Base-by-base conservation (phyloP, 2,888 invertebrate species). In the Eupithecia subumbrata region DNA sequence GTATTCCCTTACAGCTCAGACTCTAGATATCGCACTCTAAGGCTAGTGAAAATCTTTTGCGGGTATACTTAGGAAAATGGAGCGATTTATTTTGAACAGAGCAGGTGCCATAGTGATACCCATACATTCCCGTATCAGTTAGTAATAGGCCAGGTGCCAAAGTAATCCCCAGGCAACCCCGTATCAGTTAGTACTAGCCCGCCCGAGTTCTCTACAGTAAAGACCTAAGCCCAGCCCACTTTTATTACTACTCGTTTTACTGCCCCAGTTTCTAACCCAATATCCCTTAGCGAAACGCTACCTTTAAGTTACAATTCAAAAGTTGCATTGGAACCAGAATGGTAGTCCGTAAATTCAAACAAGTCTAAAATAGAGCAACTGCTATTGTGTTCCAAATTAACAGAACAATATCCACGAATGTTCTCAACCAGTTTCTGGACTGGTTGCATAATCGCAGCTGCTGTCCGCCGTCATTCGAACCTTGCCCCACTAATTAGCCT, bases 401-500 rank as follows among this genome's bases (percentile, higher is more conserved):
- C 71, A 67, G 74, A 78, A 75, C 79, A 76, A 75, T 76, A 75
- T 75, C 48, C 52, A 73, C 76, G 71, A 77, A 79, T 75, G 75
- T 75, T 77, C 72, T 74, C 73, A 72, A 73, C 76, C 73, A 69
- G 79, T 79, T 72, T 56, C 79, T 72, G 76, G 77, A 75, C 76
- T 67, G 69, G 72, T 79, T 80, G 79, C 79, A 78, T 78, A 77
- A 79, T 76, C 63, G 76, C 82, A 82, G 82, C 82, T 82, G 82
- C 75, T 79, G 52, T 56, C 52, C n/a, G 74, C 73, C 45, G 75
- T 79, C 76, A 71, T 72, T 76, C 82, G 74, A 80, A 85, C 86
- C 87, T 89, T 87, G 87, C 83, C 85, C 84, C 85, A 87, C 84
- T 90, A 88, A 90, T 89, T 88, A 90, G 85, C 85, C 84, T 83